Evolutionary conservation across 1,140 invertebrate species (phyloP).

Genomic region (Lordiphosa stackelbergi): DNA sequence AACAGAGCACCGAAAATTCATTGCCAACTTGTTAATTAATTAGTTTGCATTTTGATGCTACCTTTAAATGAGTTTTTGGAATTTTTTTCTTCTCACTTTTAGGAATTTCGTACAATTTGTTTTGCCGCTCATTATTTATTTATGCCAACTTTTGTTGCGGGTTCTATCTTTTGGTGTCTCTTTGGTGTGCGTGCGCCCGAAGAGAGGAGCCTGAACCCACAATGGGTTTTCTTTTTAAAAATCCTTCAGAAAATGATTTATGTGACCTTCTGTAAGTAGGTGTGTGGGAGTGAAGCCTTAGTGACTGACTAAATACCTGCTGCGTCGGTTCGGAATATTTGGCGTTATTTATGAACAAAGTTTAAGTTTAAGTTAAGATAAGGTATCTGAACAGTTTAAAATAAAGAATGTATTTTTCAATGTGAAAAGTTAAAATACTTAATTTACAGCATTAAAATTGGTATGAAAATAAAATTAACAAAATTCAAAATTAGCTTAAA

Average conservation of each 20-base stretch:
- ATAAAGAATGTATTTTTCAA: too few relatives aligned
- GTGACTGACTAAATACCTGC: constrained; percentile 4
- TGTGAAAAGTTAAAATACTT: too few relatives aligned
- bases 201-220: background rate
- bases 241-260: constrained; percentile 4
- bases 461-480: too few relatives aligned
- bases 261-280: background rate
- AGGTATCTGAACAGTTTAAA: background rate
- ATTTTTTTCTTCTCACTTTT: background rate
- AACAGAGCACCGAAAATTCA: constrained; percentile 7
- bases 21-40: constrained; percentile 26
- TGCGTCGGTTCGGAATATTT: background rate
- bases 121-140: constrained; percentile 13
- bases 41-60: constrained; percentile 10
- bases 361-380: constrained; percentile 6
- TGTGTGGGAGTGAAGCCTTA: background rate
- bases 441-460: too few relatives aligned
- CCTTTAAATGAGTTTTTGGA: background rate
- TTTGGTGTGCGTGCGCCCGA: background rate
- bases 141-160: constrained; percentile 9
- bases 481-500: too few relatives aligned
- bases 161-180: constrained; percentile 1
- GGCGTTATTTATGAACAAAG: constrained; percentile 7
- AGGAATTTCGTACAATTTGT: constrained; percentile 4
- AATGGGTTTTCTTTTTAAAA: background rate